These are phyloP conservation scores for Junco hyemalis DNA, from an alignment of 2,113 vertebrate genomes.

Conservation along the genomic window DNA sequence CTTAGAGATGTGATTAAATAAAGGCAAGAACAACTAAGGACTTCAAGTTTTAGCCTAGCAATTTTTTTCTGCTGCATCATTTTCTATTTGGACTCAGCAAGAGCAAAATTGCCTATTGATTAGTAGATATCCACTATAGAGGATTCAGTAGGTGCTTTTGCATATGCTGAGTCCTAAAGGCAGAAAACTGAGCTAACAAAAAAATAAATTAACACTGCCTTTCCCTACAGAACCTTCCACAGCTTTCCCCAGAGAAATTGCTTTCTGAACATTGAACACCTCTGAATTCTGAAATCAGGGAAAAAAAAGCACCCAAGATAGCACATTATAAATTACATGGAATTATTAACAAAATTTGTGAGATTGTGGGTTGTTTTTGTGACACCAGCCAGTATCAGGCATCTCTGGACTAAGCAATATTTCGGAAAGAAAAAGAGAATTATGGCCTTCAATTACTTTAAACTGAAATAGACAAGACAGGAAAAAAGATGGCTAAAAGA, in stretches of 20 bases:
- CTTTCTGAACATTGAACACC: not conserved
- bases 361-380: not conserved
- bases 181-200: not conserved
- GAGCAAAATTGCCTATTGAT: constrained; percentile 52
- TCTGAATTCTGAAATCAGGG: not conserved
- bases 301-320: not conserved
- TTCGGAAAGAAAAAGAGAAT: not conserved
- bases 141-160: constrained; percentile 45
- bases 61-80: constrained; percentile 54
- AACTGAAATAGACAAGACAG: not conserved
- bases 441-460: not conserved
- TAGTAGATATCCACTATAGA: not conserved
- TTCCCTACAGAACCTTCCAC: not conserved
- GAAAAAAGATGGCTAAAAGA: not conserved
- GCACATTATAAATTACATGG: not conserved
- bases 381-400: not conserved
- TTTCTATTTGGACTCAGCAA: constrained; percentile 52
- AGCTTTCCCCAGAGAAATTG: not conserved
- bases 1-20: not conserved
- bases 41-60: not conserved
- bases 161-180: constrained; percentile 26
- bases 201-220: not conserved
- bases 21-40: not conserved
- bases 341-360: not conserved
- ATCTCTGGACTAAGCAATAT: not conserved